Conservation (phyloP, 2,797 vertebrate genomes). For the Melanogrammus aeglefinus region DNA sequence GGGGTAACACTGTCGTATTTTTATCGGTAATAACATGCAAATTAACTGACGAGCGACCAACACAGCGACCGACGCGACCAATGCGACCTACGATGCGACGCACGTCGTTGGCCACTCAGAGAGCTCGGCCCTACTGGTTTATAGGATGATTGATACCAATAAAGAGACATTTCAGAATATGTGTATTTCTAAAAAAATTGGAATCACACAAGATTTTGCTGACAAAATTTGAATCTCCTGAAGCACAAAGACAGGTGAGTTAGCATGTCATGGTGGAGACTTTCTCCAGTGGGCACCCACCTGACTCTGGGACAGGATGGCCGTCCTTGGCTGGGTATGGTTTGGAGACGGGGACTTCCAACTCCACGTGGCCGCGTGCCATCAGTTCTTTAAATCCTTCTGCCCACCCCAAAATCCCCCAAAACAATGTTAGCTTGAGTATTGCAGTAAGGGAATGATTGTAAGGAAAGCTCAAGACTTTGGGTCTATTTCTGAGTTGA, state of each 20-base stretch:
- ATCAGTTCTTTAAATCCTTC: constrained; percentile 69
- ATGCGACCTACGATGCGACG: too few species aligned
- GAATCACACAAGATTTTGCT: background rate
- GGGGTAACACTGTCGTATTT: too few species aligned
- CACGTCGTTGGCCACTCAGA: too few species aligned
- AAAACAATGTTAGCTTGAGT: background rate
- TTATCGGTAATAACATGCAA: too few species aligned
- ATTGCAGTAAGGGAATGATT: background rate
- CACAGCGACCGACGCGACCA: too few species aligned
- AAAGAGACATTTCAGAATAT: background rate
- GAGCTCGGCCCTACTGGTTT: too few species aligned
- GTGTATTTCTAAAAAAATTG: background rate
- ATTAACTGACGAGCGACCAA: too few species aligned
- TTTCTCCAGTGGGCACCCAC: constrained; percentile 58
- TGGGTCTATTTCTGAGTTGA: background rate
- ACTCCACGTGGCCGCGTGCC: constrained; percentile 65
- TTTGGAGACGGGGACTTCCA: constrained; percentile 70
- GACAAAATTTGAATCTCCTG: background rate
- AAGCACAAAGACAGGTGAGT: background rate
- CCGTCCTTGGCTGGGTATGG: constrained; percentile 64
- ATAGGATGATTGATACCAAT: background rate
- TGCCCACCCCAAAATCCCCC: constrained; percentile 45
- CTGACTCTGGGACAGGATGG: constrained; percentile 86
- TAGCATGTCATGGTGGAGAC: background rate
- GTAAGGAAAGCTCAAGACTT: background rate